Conservation (phyloP, 2,113 vertebrate genomes). For the Melanerpes aurifrons region DNA sequence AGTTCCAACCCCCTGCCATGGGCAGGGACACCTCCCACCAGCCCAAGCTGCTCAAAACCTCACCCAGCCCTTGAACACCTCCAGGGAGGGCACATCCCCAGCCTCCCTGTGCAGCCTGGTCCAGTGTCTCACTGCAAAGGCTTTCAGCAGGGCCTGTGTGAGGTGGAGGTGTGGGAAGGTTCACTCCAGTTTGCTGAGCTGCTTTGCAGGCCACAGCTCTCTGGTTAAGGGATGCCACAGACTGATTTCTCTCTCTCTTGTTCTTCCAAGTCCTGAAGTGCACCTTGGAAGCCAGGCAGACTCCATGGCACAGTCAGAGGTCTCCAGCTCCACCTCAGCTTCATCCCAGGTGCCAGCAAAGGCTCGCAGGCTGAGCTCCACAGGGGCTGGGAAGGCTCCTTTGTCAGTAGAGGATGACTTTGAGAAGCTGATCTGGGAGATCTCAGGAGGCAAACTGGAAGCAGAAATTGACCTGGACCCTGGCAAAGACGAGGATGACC, state of each 20-base stretch:
- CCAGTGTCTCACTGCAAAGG: too few relatives aligned
- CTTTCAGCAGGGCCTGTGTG: too few relatives aligned
- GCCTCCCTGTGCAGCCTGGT: too few relatives aligned
- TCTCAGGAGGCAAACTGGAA: constrained; percentile 89
- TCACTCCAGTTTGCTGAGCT: not conserved
- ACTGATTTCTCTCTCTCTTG: not conserved
- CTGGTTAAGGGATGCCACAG: not conserved
- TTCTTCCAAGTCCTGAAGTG: constrained; percentile 43
- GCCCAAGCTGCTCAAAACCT: too few relatives aligned
- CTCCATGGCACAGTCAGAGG: not conserved
- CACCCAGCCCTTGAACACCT: too few relatives aligned
- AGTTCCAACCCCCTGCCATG: too few relatives aligned
- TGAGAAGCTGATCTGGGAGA: constrained; percentile 92
- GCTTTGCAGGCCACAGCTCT: not conserved
- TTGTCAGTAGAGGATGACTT: constrained; percentile 87
- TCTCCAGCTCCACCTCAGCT: constrained; percentile 47
- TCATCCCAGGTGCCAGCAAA: constrained; percentile 55
- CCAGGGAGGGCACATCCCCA: too few relatives aligned
- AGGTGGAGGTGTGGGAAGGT: not conserved
- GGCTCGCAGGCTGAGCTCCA: constrained; percentile 76
- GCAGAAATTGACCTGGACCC: constrained; percentile 88
- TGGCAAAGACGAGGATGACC: constrained; percentile 90
- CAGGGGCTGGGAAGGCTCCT: constrained; percentile 54
- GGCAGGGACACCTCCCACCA: too few relatives aligned
- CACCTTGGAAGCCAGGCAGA: not conserved